Conservation (phyloP, 2,797 vertebrate species). For the Toxotes lorentzi region DNA sequence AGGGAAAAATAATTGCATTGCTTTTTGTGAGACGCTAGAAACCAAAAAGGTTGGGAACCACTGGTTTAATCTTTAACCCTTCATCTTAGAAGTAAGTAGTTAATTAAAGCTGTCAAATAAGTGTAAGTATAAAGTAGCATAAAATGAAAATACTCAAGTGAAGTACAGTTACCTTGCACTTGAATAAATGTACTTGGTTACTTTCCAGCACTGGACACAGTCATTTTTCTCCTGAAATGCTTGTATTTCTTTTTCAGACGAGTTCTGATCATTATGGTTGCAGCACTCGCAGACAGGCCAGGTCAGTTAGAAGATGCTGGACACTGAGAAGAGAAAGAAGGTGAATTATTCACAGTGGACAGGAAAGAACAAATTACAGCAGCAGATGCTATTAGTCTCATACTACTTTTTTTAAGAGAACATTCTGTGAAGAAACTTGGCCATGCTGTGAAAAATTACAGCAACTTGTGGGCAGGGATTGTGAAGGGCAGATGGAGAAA, state of each 20-base stretch:
- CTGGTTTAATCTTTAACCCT: no score
- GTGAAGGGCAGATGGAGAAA: conserved; percentile 44
- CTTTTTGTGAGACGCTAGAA: no score
- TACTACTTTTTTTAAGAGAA: background rate
- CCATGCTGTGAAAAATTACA: background rate
- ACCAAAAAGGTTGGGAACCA: no score
- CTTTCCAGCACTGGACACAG: background rate
- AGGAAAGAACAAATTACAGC: conserved; percentile 51
- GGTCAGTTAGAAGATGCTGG: conserved; percentile 6
- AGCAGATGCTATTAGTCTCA: conserved; percentile 25
- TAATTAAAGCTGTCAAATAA: no score
- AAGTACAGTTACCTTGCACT: no score
- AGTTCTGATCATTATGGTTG: background rate
- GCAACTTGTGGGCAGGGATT: background rate
- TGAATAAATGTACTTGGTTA: no score
- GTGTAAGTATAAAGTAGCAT: no score
- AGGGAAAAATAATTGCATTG: no score
- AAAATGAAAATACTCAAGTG: no score
- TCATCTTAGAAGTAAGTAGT: no score
- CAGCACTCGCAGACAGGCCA: background rate
- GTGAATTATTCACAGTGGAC: conserved; percentile 23
- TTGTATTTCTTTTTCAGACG: background rate
- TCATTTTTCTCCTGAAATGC: background rate
- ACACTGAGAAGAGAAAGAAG: background rate
- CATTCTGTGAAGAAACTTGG: background rate